phyloP scores from a whole-genome alignment of 2,113 vertebrate species.

The Mobula hypostoma region DNA sequence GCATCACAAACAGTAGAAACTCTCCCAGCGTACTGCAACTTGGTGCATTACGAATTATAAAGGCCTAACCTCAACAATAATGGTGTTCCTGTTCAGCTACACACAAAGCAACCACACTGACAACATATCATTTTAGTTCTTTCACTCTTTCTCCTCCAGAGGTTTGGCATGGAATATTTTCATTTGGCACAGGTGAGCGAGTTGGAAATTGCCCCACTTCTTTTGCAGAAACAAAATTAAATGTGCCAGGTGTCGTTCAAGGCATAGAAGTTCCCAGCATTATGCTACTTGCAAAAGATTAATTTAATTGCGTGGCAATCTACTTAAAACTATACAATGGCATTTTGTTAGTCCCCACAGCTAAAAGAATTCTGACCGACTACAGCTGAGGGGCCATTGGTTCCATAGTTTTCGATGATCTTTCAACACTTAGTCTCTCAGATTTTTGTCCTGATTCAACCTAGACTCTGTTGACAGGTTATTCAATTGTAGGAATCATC shows the following conservation, averaged over 20 bases:
- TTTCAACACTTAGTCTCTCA: too few relatives aligned
- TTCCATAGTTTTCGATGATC: background rate
- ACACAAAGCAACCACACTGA: background rate
- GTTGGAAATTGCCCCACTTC: background rate
- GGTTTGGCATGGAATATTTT: background rate
- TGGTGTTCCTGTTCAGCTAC: background rate
- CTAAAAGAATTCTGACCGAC: background rate
- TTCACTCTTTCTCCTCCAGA: background rate
- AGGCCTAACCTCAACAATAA: background rate
- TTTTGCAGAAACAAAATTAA: background rate
- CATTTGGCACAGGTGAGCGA: background rate
- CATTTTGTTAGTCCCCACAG: background rate
- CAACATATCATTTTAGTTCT: background rate
- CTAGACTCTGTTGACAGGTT: background rate
- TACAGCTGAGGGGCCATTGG: background rate
- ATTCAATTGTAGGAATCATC: background rate
- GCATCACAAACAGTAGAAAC: slow-evolving; percentile 3
- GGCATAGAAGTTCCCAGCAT: background rate
- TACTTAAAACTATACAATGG: background rate
- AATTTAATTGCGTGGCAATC: background rate
- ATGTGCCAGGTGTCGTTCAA: background rate
- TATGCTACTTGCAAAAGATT: background rate
- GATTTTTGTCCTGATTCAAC: background rate
- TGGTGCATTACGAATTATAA: background rate
- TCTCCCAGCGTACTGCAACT: background rate